Percentiles rank a stretch among this genome's conserved stretches.
Evolutionary conservation across 37 sponge, comb jelly and placozoan genomes (phyloP).

Genomic region (Mnemiopsis leidyi): DNA sequence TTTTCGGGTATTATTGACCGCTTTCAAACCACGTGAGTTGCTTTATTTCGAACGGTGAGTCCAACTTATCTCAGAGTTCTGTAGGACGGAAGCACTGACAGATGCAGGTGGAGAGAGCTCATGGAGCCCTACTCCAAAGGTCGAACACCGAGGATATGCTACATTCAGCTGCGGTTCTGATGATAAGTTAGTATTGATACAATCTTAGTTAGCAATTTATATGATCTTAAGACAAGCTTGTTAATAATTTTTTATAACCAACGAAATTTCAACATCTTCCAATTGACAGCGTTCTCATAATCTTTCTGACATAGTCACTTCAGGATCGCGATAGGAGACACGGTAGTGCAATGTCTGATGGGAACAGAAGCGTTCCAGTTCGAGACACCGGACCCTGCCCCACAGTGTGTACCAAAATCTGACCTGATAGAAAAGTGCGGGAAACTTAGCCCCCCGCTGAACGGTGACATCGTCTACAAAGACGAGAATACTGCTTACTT

Average conservation of each 20-base stretch:
- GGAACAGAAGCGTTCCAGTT: not conserved
- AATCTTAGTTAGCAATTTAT: too few relatives aligned
- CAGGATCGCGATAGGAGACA: not conserved
- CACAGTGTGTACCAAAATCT: not conserved
- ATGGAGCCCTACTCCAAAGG: not conserved
- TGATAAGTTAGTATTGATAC: too few relatives aligned
- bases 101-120: not conserved
- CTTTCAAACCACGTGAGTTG: too few relatives aligned
- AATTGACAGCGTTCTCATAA: too few relatives aligned
- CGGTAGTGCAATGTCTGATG: not conserved
- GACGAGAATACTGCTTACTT: not conserved
- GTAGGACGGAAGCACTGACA: not conserved
- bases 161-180: not conserved
- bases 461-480: slow-evolving; percentile 15
- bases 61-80: not conserved
- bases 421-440: slow-evolving; percentile 23
- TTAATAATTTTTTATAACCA: too few relatives aligned
- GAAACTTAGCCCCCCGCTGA: not conserved
- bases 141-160: not conserved
- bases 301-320: too few relatives aligned
- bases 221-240: too few relatives aligned
- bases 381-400: not conserved
- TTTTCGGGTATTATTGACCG: too few relatives aligned
- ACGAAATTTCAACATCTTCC: too few relatives aligned
- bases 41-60: too few relatives aligned